Evolutionary conservation across 2,113 vertebrate species (phyloP), one percentile per base, ranked within the genome.

Genomic region (Caloenas nicobarica): DNA sequence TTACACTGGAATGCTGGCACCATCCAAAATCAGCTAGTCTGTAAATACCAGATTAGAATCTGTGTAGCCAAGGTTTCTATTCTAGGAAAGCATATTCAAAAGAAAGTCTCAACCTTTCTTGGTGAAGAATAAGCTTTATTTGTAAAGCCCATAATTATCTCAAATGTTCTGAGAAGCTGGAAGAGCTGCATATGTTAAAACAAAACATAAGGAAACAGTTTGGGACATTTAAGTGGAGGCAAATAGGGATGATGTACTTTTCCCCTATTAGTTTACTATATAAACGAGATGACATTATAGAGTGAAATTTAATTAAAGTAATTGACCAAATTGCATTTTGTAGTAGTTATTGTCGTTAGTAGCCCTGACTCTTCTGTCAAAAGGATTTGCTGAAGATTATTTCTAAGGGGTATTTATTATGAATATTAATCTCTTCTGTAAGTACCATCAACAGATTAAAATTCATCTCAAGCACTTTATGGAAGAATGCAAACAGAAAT

Each of bases 241-340:
- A 95, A 94, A 97, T 82, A 94, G 97, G 95, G 94, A 97, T 82
- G 95, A 94, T 89, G 93, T 88, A 80, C 91, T 93, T 94, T 68
- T 87, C 87, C 66, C 94, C 96, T 91, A 96, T 97, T 97, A 96
- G 98, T 97, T 98, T 98, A 98, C 98, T 98, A 80, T 98, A 98
- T 97, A 98, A 98, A 98, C 98, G 98, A 97, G 97, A 98, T 97
- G 97, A 97, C 98, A 97, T 98, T 98, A 97, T 97, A 95, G 91
- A 97, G 97, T 95, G 97, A 98, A 98, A 98, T 98, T 98, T 98
- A 98, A 99, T 99, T 99, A 98, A 98, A 98, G 97, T 98, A 99
- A 99, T 99, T 98, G 98, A 98, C 98, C 97, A 97, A 95, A 98
- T 98, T 98, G 98, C 98, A 98, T 99, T 99, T 99, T 98, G 97